These are phyloP conservation scores for Phainopepla nitens DNA, from an alignment of 2,113 vertebrate species.

Conservation along the genomic window DNA sequence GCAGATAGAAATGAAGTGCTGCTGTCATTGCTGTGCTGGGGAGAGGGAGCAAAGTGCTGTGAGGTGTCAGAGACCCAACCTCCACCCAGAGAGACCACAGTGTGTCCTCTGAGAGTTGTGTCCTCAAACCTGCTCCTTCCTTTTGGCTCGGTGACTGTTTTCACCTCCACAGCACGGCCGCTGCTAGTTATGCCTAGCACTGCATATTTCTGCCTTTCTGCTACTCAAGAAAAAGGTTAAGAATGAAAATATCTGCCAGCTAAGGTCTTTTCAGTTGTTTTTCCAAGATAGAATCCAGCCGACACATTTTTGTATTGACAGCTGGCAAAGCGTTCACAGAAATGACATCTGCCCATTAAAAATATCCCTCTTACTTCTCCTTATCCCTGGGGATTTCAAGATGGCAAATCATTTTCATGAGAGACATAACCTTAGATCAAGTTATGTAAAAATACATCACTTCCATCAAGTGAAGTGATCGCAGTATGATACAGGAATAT, in stretches of 20 bases:
- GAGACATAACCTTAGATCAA: slow-evolving; percentile 18
- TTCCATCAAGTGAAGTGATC: slow-evolving; percentile 40
- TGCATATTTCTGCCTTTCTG: slow-evolving; percentile 37
- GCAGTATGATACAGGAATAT: not conserved
- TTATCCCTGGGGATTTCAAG: not conserved
- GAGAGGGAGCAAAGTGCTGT: not conserved
- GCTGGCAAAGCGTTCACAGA: not conserved
- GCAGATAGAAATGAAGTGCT: not conserved
- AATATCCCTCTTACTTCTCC: not conserved
- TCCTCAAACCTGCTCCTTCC: not conserved
- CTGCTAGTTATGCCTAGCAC: not conserved
- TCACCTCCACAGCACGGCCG: accelerated
- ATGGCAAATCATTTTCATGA: not conserved
- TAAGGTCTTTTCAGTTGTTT: slow-evolving; percentile 14
- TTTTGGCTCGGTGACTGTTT: not conserved
- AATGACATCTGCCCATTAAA: slow-evolving; percentile 19
- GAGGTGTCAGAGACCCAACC: not conserved
- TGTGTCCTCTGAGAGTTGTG: accelerated
- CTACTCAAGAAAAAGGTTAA: slow-evolving; percentile 16
- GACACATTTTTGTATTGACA: slow-evolving; percentile 18
- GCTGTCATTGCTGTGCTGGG: not conserved
- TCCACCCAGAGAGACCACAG: accelerated
- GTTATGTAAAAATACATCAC: not conserved
- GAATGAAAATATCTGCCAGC: not conserved
- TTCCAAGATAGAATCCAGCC: not conserved